phyloP scores from a whole-genome alignment of 2,888 invertebrate genomes.

The Urechis unicinctus region DNA sequence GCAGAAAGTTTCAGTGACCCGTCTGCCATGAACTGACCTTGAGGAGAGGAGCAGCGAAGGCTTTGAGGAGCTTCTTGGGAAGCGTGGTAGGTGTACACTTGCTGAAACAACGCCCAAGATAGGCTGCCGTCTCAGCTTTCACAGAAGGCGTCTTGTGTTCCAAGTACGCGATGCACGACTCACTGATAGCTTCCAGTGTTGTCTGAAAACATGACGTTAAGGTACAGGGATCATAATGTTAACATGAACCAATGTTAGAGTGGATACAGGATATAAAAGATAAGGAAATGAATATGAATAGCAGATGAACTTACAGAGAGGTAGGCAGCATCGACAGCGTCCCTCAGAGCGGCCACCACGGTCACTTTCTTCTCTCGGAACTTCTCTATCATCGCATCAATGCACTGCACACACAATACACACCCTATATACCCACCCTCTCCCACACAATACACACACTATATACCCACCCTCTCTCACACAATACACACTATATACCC shows the following conservation, averaged over 20 bases:
- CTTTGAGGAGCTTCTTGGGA: conserved; percentile 84
- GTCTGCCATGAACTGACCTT: conserved; percentile 53
- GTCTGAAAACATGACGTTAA: conserved; percentile 59
- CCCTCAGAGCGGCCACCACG: conserved; percentile 78
- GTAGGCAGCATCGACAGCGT: conserved; percentile 85
- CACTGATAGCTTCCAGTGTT: conserved; percentile 56
- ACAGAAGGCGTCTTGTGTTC: conserved; percentile 57
- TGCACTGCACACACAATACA: conserved; percentile 37
- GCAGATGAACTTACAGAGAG: conserved; percentile 45
- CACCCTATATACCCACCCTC: no score
- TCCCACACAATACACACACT: no score
- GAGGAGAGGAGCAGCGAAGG: conserved; percentile 68
- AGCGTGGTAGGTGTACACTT: conserved; percentile 70
- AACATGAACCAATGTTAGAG: no score
- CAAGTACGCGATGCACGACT: conserved; percentile 77
- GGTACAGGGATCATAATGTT: no score
- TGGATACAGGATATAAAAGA: not conserved
- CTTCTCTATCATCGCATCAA: conserved; percentile 75
- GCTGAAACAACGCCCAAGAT: conserved; percentile 75
- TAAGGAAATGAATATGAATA: not conserved
- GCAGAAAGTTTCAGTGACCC: no score
- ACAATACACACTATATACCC: no score
- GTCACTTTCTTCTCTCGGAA: conserved; percentile 94
- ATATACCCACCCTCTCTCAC: no score
- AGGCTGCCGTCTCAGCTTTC: conserved; percentile 59